phyloP scores from a whole-genome alignment of 1,140 invertebrate genomes.

The Bombus pyrosoma region DNA sequence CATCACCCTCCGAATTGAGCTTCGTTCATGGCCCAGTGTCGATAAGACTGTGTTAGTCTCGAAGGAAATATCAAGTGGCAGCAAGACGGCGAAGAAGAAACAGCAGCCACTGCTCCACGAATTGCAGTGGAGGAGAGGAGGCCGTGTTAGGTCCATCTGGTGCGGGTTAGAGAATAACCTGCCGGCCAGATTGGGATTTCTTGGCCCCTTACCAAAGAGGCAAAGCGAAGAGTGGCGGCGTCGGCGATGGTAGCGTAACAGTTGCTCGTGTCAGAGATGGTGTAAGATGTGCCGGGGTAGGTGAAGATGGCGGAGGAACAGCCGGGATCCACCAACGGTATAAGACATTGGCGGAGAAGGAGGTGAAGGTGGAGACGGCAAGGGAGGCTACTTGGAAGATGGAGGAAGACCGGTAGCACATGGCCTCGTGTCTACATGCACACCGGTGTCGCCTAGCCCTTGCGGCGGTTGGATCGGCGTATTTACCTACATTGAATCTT shows the following conservation, averaged over 20 bases:
- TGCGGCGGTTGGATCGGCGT: constrained; percentile 73
- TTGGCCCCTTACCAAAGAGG: constrained; percentile 79
- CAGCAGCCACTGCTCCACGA: constrained; percentile 43
- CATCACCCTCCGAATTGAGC: constrained; percentile 7
- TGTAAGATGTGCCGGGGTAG: constrained; percentile 35
- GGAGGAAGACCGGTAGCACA: constrained; percentile 71
- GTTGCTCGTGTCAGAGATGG: constrained; percentile 57
- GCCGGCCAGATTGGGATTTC: constrained; percentile 77
- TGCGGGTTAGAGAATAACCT: constrained; percentile 73
- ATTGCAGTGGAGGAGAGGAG: constrained; percentile 54
- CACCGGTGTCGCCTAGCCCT: constrained; percentile 69
- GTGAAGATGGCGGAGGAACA: constrained; percentile 43
- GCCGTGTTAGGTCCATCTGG: constrained; percentile 74
- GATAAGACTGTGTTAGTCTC: constrained; percentile 52
- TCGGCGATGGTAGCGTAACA: constrained; percentile 52
- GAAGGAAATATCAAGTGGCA: constrained; percentile 68
- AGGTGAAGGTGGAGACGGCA: constrained; percentile 22
- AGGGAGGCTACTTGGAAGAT: constrained; percentile 27
- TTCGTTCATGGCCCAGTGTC: constrained; percentile 40
- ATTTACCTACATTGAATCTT: constrained; percentile 83
- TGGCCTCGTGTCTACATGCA: constrained; percentile 74
- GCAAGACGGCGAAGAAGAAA: constrained; percentile 61
- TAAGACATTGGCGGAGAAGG: background rate
- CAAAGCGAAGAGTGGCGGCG: constrained; percentile 58
- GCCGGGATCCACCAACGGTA: constrained; percentile 14